phyloP scores from a whole-genome alignment of 1,140 invertebrate species.

The Drosophila tani region DNA sequence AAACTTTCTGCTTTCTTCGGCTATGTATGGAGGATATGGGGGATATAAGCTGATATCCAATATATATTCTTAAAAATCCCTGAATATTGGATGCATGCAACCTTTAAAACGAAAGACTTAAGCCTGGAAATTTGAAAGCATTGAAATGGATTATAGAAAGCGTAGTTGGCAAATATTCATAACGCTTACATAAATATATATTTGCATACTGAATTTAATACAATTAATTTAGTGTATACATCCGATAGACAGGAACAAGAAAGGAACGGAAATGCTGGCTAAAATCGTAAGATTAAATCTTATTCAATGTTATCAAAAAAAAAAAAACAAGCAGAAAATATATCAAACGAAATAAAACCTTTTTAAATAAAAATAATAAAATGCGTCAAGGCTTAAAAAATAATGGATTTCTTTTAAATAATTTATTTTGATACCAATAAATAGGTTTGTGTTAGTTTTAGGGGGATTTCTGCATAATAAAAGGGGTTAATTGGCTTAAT shows the following conservation, averaged over 20 bases:
- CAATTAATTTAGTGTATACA: slow-evolving; percentile 47
- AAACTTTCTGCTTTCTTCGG: slow-evolving; percentile 73
- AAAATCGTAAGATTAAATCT: slow-evolving; percentile 55
- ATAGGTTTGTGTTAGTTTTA: neutral
- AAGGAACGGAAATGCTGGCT: slow-evolving; percentile 47
- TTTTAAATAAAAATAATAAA: slow-evolving; percentile 71
- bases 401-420: neutral
- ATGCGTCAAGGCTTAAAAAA: slow-evolving; percentile 16
- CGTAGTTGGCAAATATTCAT: slow-evolving; percentile 28
- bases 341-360: slow-evolving; percentile 55
- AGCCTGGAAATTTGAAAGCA: slow-evolving; percentile 41
- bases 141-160: slow-evolving; percentile 29
- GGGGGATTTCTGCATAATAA: neutral
- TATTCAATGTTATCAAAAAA: slow-evolving; percentile 63
- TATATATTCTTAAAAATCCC: neutral
- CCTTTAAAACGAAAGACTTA: slow-evolving; percentile 76
- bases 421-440: neutral
- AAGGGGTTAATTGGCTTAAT: too few species aligned
- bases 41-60: slow-evolving; percentile 13
- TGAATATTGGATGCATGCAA: slow-evolving; percentile 17
- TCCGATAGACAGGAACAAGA: slow-evolving; percentile 49
- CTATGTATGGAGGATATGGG: slow-evolving; percentile 26
- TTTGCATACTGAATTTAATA: slow-evolving; percentile 55
- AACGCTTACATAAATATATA: slow-evolving; percentile 44
- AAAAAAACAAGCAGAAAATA: slow-evolving; percentile 37